Conservation (phyloP, 2,888 invertebrate species). For the Morpho achilles region DNA sequence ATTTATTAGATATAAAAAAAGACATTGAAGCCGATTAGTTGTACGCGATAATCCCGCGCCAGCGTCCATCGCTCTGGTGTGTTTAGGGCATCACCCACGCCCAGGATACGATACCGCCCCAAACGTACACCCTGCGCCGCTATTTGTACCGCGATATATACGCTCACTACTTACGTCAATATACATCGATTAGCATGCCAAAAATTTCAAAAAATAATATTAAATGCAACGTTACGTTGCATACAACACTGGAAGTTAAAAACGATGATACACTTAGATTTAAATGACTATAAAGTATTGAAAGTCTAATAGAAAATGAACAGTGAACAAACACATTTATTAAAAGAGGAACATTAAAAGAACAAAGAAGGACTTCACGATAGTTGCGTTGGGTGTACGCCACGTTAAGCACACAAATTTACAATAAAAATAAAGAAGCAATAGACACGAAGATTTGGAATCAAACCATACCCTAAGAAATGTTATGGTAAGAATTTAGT, state of each 20-base stretch:
- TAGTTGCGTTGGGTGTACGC: conserved; percentile 36
- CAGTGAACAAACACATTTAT: conserved; percentile 3
- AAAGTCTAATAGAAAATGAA: conserved; percentile 5
- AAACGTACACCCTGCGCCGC: conserved; percentile 21
- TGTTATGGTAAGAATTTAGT: background rate
- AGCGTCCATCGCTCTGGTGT: conserved; percentile 3
- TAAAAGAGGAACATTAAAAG: conserved; percentile 9
- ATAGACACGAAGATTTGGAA: conserved; percentile 30
- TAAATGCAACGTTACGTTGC: background rate
- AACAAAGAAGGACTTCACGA: conserved; percentile 11
- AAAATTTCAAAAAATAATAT: background rate
- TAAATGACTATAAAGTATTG: background rate
- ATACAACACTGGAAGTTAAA: background rate
- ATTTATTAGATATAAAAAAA: background rate
- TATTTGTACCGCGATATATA: conserved; percentile 4
- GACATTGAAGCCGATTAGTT: background rate
- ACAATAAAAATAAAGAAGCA: conserved; percentile 37
- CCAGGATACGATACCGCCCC: conserved; percentile 16
- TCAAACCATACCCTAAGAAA: conserved; percentile 7
- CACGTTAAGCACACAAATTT: conserved; percentile 40
- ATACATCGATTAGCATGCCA: conserved; percentile 9
- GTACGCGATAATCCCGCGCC: background rate
- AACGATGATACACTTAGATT: too few relatives aligned
- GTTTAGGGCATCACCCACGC: conserved; percentile 2
- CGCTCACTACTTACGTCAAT: conserved; percentile 6